phyloP scores from a whole-genome alignment of 2,113 vertebrate genomes.

The Dendropsophus ebraccatus region DNA sequence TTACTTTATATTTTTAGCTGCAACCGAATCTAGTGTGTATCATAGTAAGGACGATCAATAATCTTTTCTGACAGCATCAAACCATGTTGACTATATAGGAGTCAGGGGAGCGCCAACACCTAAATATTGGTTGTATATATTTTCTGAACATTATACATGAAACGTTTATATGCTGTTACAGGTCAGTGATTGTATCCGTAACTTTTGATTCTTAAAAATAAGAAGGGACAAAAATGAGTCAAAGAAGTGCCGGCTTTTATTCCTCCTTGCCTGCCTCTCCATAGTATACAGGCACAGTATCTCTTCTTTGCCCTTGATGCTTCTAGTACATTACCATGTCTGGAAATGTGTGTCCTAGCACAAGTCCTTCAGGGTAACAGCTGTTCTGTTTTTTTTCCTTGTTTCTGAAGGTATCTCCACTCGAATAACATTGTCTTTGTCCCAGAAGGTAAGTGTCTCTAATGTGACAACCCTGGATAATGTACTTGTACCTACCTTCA shows the following conservation, averaged over 20 bases:
- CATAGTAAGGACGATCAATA: too few relatives aligned
- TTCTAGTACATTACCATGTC: constrained; percentile 54
- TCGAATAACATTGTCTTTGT: constrained; percentile 96
- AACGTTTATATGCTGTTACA: background rate
- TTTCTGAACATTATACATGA: background rate
- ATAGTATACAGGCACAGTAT: background rate
- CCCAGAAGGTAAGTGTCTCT: constrained; percentile 87
- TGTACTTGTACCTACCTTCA: background rate
- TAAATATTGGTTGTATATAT: background rate
- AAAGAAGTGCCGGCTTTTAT: background rate
- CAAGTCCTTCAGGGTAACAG: constrained; percentile 65
- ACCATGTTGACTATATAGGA: too few relatives aligned
- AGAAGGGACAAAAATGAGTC: background rate
- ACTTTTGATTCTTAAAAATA: background rate
- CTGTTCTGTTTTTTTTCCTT: constrained; percentile 62
- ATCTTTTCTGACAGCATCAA: too few relatives aligned
- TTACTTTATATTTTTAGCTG: too few relatives aligned
- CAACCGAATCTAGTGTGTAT: too few relatives aligned
- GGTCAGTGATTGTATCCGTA: background rate
- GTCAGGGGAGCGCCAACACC: background rate
- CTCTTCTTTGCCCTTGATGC: constrained; percentile 44
- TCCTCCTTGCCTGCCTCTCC: background rate
- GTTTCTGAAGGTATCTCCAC: constrained; percentile 86
- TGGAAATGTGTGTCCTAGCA: constrained; percentile 64
- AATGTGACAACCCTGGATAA: constrained; percentile 25